A percentile compares a stretch with the other conserved stretches of the same genome.
Conservation (phyloP, 2,888 invertebrate genomes). For the Sminthurinus aureus region DNA sequence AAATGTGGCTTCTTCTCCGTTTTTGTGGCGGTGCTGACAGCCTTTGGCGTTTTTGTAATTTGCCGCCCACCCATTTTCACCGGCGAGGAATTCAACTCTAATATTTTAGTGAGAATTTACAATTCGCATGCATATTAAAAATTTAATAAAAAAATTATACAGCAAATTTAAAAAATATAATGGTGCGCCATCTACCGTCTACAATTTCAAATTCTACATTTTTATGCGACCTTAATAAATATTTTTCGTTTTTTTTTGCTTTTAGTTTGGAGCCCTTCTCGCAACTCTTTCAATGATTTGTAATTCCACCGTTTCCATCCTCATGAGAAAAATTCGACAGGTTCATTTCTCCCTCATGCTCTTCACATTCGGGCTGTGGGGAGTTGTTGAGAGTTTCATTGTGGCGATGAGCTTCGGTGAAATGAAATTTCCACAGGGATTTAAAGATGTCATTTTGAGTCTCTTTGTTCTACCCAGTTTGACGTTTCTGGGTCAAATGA, state of each 20-base stretch:
- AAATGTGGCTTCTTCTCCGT: slow-evolving; percentile 31
- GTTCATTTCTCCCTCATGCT: slow-evolving; percentile 51
- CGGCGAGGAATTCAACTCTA: slow-evolving; percentile 11
- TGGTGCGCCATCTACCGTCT: neutral
- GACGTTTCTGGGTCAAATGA: slow-evolving; percentile 43
- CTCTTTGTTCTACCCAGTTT: slow-evolving; percentile 16
- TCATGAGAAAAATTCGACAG: slow-evolving; percentile 49
- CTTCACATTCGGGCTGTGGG: slow-evolving; percentile 48
- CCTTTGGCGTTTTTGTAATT: slow-evolving; percentile 26
- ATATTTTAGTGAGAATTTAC: slow-evolving; percentile 24
- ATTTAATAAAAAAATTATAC: neutral
- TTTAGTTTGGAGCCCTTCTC: slow-evolving; percentile 47
- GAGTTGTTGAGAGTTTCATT: slow-evolving; percentile 35
- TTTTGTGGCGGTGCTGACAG: slow-evolving; percentile 22
- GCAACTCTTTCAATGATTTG: slow-evolving; percentile 49
- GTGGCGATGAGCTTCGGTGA: slow-evolving; percentile 31
- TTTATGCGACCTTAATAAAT: neutral
- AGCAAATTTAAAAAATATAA: neutral
- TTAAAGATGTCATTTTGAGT: slow-evolving; percentile 6
- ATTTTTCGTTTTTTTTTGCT: neutral
- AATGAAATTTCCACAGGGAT: neutral
- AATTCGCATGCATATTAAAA: neutral
- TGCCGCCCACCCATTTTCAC: slow-evolving; percentile 35
- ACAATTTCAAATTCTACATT: neutral
- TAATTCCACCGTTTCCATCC: slow-evolving; percentile 43